Evolutionary conservation across 1,140 invertebrate genomes (phyloP).

Genomic region (Chelonus insularis): DNA sequence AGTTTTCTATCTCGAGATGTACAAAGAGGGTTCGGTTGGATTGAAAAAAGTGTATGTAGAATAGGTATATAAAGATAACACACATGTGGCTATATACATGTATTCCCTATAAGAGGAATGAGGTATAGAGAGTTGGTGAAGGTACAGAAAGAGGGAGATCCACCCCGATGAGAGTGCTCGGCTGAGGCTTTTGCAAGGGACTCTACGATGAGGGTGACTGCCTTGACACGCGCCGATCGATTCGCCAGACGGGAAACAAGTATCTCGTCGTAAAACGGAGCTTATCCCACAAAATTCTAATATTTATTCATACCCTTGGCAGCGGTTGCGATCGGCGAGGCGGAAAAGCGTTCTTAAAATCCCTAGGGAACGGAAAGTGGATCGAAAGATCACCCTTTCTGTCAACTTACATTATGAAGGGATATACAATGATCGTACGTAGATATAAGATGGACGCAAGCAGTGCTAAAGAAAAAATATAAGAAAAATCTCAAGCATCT

Average conservation of each 20-base stretch:
- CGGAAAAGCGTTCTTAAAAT: conserved; percentile 54
- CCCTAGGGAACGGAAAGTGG: conserved; percentile 51
- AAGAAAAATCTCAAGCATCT: too few relatives aligned
- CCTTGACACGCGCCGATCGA: conserved; percentile 43
- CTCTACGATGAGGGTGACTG: conserved; percentile 8
- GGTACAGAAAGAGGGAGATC: conserved; percentile 12
- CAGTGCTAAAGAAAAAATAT: conserved; percentile 13
- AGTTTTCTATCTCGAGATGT: conserved; percentile 2
- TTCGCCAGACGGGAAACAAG: conserved; percentile 48
- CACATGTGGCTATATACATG: neutral
- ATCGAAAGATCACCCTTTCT: conserved; percentile 33
- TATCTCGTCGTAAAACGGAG: conserved; percentile 56
- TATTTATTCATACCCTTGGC: conserved; percentile 56
- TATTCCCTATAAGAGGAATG: neutral
- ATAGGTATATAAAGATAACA: neutral
- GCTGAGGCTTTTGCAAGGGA: conserved; percentile 14
- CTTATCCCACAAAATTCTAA: conserved; percentile 58
- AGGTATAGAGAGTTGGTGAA: neutral
- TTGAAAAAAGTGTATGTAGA: conserved; percentile 18
- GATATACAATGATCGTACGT: neutral
- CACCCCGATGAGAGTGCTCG: conserved; percentile 14
- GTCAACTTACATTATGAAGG: neutral
- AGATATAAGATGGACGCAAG: conserved; percentile 14
- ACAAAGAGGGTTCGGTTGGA: conserved; percentile 9
- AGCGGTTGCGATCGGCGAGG: conserved; percentile 42